Conservation (phyloP, 2,888 invertebrate genomes). For the Caradrina clavipalpis region DNA sequence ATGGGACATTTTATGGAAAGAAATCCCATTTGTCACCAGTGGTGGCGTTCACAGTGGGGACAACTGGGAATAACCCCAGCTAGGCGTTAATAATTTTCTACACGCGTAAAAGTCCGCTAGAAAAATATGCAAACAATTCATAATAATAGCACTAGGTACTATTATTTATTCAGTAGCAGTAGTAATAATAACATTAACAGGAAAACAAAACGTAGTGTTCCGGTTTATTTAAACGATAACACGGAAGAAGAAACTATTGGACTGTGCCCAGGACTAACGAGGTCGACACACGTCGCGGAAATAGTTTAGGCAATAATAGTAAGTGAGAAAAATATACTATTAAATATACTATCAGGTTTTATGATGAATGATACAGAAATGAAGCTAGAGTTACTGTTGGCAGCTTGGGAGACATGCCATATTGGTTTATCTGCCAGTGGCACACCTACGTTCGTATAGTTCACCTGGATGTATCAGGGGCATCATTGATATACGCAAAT, state of each 20-base stretch:
- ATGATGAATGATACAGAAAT: neutral
- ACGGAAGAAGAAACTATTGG: constrained; percentile 58
- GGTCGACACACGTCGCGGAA: constrained; percentile 37
- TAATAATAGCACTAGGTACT: constrained; percentile 2
- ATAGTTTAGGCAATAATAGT: constrained; percentile 13
- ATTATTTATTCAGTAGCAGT: neutral
- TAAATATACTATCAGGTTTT: neutral
- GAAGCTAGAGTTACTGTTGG: neutral
- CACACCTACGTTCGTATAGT: too few species aligned
- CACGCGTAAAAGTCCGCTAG: neutral
- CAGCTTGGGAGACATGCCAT: constrained; percentile 4
- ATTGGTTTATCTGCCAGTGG: neutral
- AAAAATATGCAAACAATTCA: constrained; percentile 10
- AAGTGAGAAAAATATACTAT: neutral
- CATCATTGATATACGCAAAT: too few species aligned
- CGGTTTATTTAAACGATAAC: constrained; percentile 44
- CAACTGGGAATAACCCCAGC: too few species aligned
- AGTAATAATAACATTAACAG: constrained; percentile 27
- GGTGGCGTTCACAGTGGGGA: too few species aligned
- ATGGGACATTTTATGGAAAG: too few species aligned
- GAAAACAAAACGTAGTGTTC: constrained; percentile 50
- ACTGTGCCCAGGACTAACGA: constrained; percentile 39
- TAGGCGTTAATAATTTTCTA: neutral
- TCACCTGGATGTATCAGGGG: too few species aligned
- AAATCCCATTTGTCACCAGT: too few species aligned